Conservation (phyloP, 2,113 vertebrate genomes). For the Megaceryle maxima region DNA sequence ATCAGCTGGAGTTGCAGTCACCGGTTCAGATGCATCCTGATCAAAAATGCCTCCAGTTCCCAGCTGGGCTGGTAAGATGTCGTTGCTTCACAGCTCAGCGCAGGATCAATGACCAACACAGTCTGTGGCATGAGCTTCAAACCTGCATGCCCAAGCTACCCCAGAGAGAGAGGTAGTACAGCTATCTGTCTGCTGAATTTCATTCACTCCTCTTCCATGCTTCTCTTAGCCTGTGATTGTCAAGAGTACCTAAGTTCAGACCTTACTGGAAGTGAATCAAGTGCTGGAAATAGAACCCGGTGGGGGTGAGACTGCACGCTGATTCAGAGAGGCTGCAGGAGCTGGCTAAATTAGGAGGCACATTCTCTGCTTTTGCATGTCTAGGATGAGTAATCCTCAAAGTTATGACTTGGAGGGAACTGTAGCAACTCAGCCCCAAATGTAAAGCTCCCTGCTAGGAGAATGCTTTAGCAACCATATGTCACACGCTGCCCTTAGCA, state of each 20-base stretch:
- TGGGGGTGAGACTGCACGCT: neutral
- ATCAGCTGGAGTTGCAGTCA: neutral
- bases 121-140: neutral
- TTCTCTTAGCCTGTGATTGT: neutral
- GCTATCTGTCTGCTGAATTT: neutral
- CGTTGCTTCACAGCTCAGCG: accelerated
- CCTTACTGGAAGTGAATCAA: neutral
- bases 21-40: neutral
- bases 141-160: neutral
- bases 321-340: slow-evolving; percentile 42
- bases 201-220: accelerated
- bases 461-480: slow-evolving; percentile 38
- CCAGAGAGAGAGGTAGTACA: accelerated
- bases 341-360: neutral
- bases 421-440: slow-evolving; percentile 18
- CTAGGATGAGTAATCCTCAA: slow-evolving; percentile 57
- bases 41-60: neutral
- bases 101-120: neutral
- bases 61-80: neutral
- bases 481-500: neutral
- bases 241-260: neutral
- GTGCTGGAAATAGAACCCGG: neutral
- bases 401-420: slow-evolving; percentile 30
- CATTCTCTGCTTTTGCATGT: neutral
- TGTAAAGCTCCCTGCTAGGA: slow-evolving; percentile 9